Evolutionary conservation across 2,888 invertebrate species (phyloP), one percentile per base, ranked within the genome.

Genomic region (Aspidiotus rigidus): DNA sequence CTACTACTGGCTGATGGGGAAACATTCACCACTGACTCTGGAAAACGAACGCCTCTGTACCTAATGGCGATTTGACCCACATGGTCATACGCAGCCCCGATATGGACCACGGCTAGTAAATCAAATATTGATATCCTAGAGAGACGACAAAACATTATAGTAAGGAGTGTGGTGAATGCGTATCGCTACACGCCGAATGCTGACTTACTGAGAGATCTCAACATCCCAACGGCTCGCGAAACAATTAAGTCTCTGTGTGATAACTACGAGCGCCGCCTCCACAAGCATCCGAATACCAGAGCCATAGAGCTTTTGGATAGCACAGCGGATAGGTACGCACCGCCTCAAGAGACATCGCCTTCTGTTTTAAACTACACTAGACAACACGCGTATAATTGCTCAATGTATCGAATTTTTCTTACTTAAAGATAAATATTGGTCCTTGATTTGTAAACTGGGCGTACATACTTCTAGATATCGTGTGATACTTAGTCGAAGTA

Each of bases 121-220:
- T 64, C 64, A 1, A 64, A 64, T 55, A 56, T 64, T n/a, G 8
- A 53, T 11, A 17, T 49, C 11, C 10, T 63, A 1, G 42, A 53
- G 41, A 28, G 61, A n/a, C 41, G 61, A 13, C 61, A 61, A 41
- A 61, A 41, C 41, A 39, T 41, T 6, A 28, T 28, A 8, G 6
- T 61, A 15, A 10, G 61, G 7, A 61, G 13, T 8, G 40, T 61
- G 17, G 41, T 41, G 40, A 44, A 44, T 9, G 62, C 49, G 6
- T 62, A 62, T 49, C 28, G 44, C n/a, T 49, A 49, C 49, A 49
- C n/a, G 11, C 10, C 10, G 49, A 49, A 49, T 49, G n/a, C n/a
- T 49, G 49, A 49, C n/a, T 6, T 49, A n/a, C 49, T 11, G 49
- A 49, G 49, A 13, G 49, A 49, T 6, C 49, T 49, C 11, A 49